Percentiles rank a stretch among this genome's conserved stretches.
Evolutionary conservation across 2,888 invertebrate genomes (phyloP).

Genomic region (Lucinisca nassula): DNA sequence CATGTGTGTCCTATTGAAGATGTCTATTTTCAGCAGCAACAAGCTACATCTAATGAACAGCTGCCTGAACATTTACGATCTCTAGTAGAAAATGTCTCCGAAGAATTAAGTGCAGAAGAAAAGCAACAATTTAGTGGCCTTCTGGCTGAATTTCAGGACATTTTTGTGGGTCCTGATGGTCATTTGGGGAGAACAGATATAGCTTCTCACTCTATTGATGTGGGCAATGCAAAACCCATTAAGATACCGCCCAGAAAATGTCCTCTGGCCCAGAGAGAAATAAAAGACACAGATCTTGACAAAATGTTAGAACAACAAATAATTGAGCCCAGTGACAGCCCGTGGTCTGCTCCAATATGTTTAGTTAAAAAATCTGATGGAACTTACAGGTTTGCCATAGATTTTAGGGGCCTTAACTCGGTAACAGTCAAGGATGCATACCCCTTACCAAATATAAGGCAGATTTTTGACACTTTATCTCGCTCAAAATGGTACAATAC

Average conservation of each 20-base stretch:
- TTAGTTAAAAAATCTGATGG: conserved; percentile 22
- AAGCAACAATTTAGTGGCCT: neutral
- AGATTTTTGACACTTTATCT: neutral
- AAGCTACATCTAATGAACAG: neutral
- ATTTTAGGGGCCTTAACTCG: conserved; percentile 14
- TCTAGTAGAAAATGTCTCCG: neutral
- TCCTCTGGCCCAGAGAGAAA: conserved; percentile 24
- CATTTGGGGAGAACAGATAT: conserved; percentile 18
- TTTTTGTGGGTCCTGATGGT: conserved; percentile 42
- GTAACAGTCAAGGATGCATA: conserved; percentile 14
- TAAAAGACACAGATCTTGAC: conserved; percentile 33
- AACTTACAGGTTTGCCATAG: conserved; percentile 17
- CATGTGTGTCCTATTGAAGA: neutral
- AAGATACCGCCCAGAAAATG: conserved; percentile 34
- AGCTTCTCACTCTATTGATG: conserved; percentile 28
- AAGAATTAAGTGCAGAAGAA: conserved; percentile 8
- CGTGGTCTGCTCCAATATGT: conserved; percentile 32
- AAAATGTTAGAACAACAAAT: conserved; percentile 47
- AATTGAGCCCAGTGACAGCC: conserved; percentile 38
- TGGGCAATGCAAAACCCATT: conserved; percentile 28
- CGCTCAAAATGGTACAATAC: conserved; percentile 8
- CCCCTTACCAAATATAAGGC: conserved; percentile 7
- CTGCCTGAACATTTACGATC: conserved; percentile 20
- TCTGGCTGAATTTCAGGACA: conserved; percentile 21
- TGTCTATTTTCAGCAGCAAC: neutral